These are phyloP conservation scores for Eulemur coronatus DNA, from an alignment of 2,797 vertebrate genomes.

Conservation along the genomic window DNA sequence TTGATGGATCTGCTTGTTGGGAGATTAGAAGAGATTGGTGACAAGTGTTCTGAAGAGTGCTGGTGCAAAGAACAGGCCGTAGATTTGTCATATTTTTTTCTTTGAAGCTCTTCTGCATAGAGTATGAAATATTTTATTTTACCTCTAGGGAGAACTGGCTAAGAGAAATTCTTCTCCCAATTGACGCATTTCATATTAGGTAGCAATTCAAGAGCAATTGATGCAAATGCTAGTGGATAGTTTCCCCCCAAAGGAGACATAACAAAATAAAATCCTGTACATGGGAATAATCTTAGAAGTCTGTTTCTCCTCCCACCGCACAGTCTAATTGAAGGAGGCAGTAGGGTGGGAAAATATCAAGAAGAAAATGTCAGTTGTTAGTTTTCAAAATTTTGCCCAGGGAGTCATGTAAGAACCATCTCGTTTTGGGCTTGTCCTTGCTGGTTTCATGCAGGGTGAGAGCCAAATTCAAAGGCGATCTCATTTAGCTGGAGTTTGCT, in stretches of 20 bases:
- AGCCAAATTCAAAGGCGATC: constrained; percentile 48
- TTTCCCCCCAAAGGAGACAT: background rate
- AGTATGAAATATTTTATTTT: background rate
- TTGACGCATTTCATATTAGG: background rate
- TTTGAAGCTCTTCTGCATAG: background rate
- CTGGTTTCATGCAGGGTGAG: constrained; percentile 29
- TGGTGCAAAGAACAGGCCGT: background rate
- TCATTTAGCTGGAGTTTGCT: background rate
- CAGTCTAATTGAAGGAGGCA: constrained; percentile 4
- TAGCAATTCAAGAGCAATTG: background rate
- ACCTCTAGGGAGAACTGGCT: background rate
- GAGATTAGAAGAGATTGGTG: background rate
- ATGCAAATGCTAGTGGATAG: background rate
- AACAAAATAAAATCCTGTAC: background rate
- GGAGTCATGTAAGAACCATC: background rate
- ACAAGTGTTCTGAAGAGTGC: background rate
- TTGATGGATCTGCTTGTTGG: background rate
- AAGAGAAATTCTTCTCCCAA: background rate
- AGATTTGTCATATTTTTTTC: background rate
- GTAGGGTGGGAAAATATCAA: constrained; percentile 19
- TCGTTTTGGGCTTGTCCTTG: constrained; percentile 38
- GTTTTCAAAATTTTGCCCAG: background rate
- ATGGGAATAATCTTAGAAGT: background rate
- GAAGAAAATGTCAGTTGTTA: constrained; percentile 38
- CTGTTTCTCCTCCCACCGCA: background rate